Percentiles rank a stretch among this genome's conserved stretches.
Conservation (phyloP, 1,140 invertebrate species). For the Acromyrmex charruanus region DNA sequence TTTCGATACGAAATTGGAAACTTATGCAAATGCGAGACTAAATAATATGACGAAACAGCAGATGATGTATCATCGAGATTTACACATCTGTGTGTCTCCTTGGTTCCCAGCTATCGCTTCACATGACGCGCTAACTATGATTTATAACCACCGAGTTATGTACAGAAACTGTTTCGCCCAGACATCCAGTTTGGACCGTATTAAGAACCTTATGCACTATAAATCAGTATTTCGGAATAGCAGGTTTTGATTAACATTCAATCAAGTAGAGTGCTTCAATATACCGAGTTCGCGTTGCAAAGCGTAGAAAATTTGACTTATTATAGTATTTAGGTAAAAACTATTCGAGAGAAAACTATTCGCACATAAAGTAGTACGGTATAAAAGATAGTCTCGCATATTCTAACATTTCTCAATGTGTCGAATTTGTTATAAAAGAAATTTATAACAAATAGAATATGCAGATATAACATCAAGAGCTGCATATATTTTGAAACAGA, state of each 20-base stretch:
- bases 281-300: neutral
- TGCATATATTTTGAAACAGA: neutral
- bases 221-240: conserved; percentile 42
- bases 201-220: conserved; percentile 54
- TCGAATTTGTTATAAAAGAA: neutral
- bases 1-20: conserved; percentile 1
- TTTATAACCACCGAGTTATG: conserved; percentile 48
- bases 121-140: conserved; percentile 47
- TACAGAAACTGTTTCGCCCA: conserved; percentile 29
- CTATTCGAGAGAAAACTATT: neutral
- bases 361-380: no score
- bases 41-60: conserved; percentile 51
- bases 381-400: neutral
- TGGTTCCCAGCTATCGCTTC: conserved; percentile 36
- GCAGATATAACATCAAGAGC: neutral
- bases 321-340: conserved; percentile 22
- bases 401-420: neutral
- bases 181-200: conserved; percentile 42
- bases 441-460: neutral
- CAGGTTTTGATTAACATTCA: conserved; percentile 43
- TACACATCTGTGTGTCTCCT: conserved; percentile 40
- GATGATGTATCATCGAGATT: conserved; percentile 55
- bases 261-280: conserved; percentile 41
- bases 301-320: neutral
- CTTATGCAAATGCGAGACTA: conserved; percentile 41